phyloP scores from a whole-genome alignment of 2,797 vertebrate species.

The Delichon dasypus region DNA sequence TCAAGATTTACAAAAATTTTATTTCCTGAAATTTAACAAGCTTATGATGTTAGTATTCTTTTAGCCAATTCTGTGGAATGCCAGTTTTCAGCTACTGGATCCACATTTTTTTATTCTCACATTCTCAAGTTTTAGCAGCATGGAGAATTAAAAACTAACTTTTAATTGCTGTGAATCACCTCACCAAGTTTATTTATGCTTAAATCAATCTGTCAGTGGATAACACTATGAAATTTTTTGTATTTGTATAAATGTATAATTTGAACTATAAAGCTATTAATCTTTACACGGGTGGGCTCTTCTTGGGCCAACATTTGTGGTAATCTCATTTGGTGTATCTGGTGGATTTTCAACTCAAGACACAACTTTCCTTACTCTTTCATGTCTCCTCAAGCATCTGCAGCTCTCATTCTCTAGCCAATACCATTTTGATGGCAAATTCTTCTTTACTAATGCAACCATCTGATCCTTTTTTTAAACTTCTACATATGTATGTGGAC shows the following conservation, averaged over 20 bases:
- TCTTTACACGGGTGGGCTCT: not conserved
- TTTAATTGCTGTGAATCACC: not conserved
- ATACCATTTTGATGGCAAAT: not conserved
- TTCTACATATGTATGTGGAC: not conserved
- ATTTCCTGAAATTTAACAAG: not conserved
- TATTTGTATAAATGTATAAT: not conserved
- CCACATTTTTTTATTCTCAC: not conserved
- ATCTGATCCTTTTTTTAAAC: not conserved
- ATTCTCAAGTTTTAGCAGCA: constrained; percentile 16
- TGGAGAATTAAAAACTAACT: not conserved
- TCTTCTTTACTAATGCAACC: not conserved
- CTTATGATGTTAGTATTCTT: not conserved
- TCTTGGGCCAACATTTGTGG: not conserved
- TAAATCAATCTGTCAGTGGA: not conserved
- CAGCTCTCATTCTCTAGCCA: not conserved
- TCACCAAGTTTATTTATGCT: not conserved
- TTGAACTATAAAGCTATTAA: not conserved
- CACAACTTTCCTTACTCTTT: not conserved
- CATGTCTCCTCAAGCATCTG: not conserved
- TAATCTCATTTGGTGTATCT: not conserved
- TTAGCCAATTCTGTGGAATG: not conserved
- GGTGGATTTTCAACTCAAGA: not conserved
- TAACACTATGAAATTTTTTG: not conserved
- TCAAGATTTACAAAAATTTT: not conserved
- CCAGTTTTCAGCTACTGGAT: not conserved